Evolutionary conservation across 2,888 invertebrate species (phyloP).

Genomic region (Reticulitermes lucifugus): DNA sequence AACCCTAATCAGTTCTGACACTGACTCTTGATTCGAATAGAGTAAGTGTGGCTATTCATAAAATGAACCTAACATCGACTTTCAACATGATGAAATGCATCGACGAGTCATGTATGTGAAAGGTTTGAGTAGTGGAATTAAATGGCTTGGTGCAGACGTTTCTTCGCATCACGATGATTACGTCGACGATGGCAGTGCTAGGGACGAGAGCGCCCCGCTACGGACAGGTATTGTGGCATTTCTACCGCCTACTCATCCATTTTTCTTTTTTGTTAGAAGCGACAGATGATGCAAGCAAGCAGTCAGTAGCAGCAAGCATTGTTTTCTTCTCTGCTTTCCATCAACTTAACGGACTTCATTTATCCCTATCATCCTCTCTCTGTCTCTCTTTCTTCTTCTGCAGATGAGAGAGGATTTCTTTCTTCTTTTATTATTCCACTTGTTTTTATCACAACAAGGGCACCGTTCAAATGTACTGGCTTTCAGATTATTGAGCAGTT

Average conservation of each 20-base stretch:
- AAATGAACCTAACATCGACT: too few relatives aligned
- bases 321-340: conserved; percentile 29
- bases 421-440: conserved; percentile 30
- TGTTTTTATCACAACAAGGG: not conserved
- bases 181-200: not conserved
- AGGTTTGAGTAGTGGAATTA: not conserved
- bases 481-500: not conserved
- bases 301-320: not conserved
- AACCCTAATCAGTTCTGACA: too few relatives aligned
- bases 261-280: too few relatives aligned
- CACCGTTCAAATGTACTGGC: not conserved
- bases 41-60: too few relatives aligned
- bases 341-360: conserved; percentile 38
- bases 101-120: not conserved
- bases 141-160: not conserved
- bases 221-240: not conserved
- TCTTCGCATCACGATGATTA: not conserved
- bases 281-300: not conserved
- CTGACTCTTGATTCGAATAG: too few relatives aligned
- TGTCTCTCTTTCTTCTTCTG: not conserved
- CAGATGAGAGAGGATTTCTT: not conserved
- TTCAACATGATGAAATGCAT: too few relatives aligned
- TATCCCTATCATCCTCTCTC: conserved; percentile 15
- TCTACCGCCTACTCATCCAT: not conserved
- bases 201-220: not conserved